Percentiles rank a stretch among this genome's conserved stretches.
phyloP scores from a whole-genome alignment of 2,888 invertebrate species.

The Cloeon dipterum region DNA sequence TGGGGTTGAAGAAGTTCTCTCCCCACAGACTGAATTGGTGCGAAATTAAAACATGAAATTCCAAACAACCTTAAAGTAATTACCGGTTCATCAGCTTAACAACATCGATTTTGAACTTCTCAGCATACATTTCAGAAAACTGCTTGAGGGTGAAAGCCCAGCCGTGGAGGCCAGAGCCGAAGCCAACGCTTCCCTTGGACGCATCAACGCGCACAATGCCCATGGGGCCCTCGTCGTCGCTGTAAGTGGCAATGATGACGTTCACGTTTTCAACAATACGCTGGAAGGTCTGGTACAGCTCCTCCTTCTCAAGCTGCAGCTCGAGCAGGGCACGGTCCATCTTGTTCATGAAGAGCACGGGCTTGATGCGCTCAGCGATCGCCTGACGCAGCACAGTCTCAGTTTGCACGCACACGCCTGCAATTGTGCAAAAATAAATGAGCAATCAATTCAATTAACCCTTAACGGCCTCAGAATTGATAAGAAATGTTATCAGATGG shows the following conservation, averaged over 20 bases:
- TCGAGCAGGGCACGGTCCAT: slow-evolving; percentile 99
- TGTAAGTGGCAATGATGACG: slow-evolving; percentile 98
- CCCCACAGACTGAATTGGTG: slow-evolving; percentile 78
- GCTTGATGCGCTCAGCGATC: slow-evolving; percentile 98
- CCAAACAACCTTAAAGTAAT: slow-evolving; percentile 1
- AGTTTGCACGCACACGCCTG: slow-evolving; percentile 99
- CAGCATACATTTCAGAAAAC: slow-evolving; percentile 97
- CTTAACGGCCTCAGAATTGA: not conserved
- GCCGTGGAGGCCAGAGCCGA: slow-evolving; percentile 97
- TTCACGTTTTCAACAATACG: slow-evolving; percentile 99
- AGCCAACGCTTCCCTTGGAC: slow-evolving; percentile 95
- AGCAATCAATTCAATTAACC: not conserved
- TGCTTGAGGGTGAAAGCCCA: slow-evolving; percentile 99
- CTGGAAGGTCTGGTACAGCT: slow-evolving; percentile 97
- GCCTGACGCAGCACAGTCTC: slow-evolving; percentile 99
- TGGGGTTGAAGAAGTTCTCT: slow-evolving; percentile 94
- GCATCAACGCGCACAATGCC: slow-evolving; percentile 96
- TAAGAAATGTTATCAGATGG: not conserved
- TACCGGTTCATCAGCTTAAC: slow-evolving; percentile 85
- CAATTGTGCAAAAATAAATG: slow-evolving; percentile 9
- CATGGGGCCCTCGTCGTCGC: slow-evolving; percentile 95
- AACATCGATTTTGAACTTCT: slow-evolving; percentile 94
- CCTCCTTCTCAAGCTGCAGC: slow-evolving; percentile 87
- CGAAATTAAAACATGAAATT: not conserved
- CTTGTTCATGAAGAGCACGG: slow-evolving; percentile 99